These are phyloP conservation scores for Aselliscus stoliczkanus DNA, from an alignment of 2,797 vertebrate genomes.

Conservation along the genomic window DNA sequence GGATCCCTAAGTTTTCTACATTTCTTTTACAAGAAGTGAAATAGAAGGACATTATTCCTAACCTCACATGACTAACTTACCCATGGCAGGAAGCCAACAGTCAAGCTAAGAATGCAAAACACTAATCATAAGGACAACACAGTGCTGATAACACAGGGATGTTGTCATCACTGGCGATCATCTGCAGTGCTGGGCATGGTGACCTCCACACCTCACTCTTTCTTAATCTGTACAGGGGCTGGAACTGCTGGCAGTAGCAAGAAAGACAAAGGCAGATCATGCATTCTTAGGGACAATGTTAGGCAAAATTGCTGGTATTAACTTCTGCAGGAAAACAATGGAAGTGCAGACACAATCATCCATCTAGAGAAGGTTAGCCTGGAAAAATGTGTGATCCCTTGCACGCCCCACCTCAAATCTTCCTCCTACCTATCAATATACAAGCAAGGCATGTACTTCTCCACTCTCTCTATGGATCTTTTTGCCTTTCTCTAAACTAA, in stretches of 20 bases:
- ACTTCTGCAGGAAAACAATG: conserved; percentile 28
- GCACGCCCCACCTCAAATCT: background rate
- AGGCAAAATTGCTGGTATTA: conserved; percentile 1
- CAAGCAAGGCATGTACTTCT: background rate
- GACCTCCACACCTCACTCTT: background rate
- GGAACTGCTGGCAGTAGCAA: background rate
- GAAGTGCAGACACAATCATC: background rate
- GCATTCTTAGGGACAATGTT: background rate
- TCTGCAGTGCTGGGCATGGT: background rate
- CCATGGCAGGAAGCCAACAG: conserved; percentile 50
- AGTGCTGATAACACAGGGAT: background rate
- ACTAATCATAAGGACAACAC: conserved; percentile 7
- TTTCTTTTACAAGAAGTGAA: conserved; percentile 19
- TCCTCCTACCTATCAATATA: background rate
- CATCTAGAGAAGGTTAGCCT: background rate
- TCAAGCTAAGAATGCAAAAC: conserved; percentile 46
- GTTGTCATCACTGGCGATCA: background rate
- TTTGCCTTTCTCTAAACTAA: conserved; percentile 18
- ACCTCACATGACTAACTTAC: conserved; percentile 34
- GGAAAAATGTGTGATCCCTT: background rate
- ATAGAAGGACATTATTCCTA: conserved; percentile 10
- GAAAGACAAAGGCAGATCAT: background rate
- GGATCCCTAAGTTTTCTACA: background rate
- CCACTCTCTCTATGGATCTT: background rate
- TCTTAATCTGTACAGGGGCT: background rate